Evolutionary conservation across 2,797 vertebrate species (phyloP).

Genomic region (Emys orbicularis): DNA sequence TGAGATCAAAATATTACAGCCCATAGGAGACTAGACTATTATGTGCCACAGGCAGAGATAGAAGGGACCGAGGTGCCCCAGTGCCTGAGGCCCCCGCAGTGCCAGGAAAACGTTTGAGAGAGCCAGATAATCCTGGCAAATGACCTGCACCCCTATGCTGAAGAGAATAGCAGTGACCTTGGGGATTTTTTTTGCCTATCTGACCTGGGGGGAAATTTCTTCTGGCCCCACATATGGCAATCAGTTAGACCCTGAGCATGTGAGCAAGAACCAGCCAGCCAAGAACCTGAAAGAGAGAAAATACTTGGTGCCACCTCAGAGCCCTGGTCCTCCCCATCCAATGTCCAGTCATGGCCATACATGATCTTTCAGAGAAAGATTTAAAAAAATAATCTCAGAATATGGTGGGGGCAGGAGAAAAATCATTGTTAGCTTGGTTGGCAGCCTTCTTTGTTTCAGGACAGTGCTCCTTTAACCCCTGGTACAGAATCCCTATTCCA

Average conservation of each 20-base stretch:
- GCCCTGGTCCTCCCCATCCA: background rate
- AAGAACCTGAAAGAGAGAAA: background rate
- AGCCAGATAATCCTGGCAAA: background rate
- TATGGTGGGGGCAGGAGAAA: background rate
- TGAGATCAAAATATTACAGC: background rate
- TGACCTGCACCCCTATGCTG: background rate
- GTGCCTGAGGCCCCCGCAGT: background rate
- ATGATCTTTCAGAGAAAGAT: background rate
- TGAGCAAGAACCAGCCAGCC: background rate
- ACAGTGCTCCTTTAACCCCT: background rate
- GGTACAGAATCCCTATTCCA: background rate
- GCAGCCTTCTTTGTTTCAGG: background rate
- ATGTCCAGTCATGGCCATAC: background rate
- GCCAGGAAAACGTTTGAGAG: background rate
- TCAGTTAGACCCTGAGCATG: background rate
- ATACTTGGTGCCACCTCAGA: background rate
- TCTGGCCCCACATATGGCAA: background rate
- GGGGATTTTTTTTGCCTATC: background rate
- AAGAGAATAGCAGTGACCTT: background rate
- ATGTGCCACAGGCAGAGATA: background rate
- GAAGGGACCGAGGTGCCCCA: background rate
- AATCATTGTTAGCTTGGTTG: background rate
- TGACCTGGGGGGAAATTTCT: background rate
- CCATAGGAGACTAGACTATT: background rate
- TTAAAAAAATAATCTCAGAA: background rate